Percentiles rank a stretch among this genome's conserved stretches.
Evolutionary conservation across 2,113 vertebrate genomes (phyloP).

Genomic region (Cyprinodon tularosa): DNA sequence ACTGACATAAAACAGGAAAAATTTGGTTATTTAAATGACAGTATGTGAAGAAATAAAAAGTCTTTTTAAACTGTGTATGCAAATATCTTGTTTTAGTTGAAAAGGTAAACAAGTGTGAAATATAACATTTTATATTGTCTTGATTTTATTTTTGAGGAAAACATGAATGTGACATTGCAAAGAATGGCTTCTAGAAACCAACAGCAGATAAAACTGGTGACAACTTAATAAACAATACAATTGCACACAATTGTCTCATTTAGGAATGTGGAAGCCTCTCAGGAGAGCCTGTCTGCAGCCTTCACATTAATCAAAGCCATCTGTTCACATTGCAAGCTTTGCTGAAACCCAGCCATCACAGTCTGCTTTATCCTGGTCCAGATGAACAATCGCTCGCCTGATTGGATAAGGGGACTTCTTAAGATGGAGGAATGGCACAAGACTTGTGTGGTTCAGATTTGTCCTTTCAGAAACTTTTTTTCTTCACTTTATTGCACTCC

Average conservation of each 20-base stretch:
- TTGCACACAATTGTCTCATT: slow-evolving; percentile 75
- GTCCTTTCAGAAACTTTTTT: slow-evolving; percentile 1
- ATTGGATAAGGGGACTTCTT: slow-evolving; percentile 39
- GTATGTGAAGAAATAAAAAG: too few relatives aligned
- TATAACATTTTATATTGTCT: background rate
- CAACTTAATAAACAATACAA: slow-evolving; percentile 69
- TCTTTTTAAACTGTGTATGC: too few relatives aligned
- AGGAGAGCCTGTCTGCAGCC: slow-evolving; percentile 66
- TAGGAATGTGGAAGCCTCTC: slow-evolving; percentile 62
- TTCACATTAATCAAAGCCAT: slow-evolving; percentile 74
- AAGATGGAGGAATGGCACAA: slow-evolving; percentile 25
- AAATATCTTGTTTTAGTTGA: too few relatives aligned
- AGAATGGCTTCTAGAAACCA: slow-evolving; percentile 20
- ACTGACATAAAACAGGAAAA: background rate
- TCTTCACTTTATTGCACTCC: background rate
- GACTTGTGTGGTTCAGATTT: slow-evolving; percentile 14
- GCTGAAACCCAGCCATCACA: slow-evolving; percentile 66
- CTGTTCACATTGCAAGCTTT: slow-evolving; percentile 73
- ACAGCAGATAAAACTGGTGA: slow-evolving; percentile 50
- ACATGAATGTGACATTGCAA: background rate
- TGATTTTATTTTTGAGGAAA: background rate
- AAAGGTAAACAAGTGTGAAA: background rate
- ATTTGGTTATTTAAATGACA: background rate
- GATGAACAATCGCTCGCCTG: slow-evolving; percentile 64
- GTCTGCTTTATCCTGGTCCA: slow-evolving; percentile 70